Percentiles rank a stretch among this genome's conserved stretches.
Evolutionary conservation across 2,888 invertebrate species (phyloP).

Genomic region (Pollenia labialis): DNA sequence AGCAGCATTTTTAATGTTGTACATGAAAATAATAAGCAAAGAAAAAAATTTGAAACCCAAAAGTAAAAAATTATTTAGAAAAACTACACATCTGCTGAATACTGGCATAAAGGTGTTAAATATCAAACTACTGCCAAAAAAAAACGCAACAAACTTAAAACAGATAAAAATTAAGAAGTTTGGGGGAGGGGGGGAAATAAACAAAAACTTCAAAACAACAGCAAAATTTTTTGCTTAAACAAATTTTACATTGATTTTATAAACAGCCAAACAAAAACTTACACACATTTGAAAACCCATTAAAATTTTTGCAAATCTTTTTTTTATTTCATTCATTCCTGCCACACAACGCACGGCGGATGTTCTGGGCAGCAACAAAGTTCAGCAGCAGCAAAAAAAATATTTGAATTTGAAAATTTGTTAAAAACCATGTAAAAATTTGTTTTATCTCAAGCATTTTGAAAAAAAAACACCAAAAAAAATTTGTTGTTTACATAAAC

Average conservation of each 20-base stretch:
- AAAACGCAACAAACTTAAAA: background rate
- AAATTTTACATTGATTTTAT: background rate
- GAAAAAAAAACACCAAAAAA: conserved; percentile 22
- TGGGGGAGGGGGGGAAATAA: background rate
- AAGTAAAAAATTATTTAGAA: background rate
- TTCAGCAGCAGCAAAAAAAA: background rate
- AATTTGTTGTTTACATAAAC: conserved; percentile 59
- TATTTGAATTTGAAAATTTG: conserved; percentile 22
- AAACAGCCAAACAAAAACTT: background rate
- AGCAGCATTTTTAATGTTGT: background rate
- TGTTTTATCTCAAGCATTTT: conserved; percentile 26
- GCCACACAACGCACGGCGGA: conserved; percentile 66
- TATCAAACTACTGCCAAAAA: conserved; percentile 35
- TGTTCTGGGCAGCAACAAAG: conserved; percentile 40
- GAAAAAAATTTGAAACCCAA: background rate
- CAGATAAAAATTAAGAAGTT: background rate
- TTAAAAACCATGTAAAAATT: conserved; percentile 57
- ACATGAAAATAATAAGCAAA: background rate
- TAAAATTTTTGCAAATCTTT: conserved; percentile 16
- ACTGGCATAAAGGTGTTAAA: conserved; percentile 50
- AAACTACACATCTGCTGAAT: background rate
- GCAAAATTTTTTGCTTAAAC: conserved; percentile 17
- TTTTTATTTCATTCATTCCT: conserved; percentile 37
- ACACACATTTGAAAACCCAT: conserved; percentile 6
- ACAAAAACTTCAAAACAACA: conserved; percentile 10